Base-by-base conservation (phyloP, 2,888 invertebrate genomes). In the Hemistola chrysoprasaria region DNA sequence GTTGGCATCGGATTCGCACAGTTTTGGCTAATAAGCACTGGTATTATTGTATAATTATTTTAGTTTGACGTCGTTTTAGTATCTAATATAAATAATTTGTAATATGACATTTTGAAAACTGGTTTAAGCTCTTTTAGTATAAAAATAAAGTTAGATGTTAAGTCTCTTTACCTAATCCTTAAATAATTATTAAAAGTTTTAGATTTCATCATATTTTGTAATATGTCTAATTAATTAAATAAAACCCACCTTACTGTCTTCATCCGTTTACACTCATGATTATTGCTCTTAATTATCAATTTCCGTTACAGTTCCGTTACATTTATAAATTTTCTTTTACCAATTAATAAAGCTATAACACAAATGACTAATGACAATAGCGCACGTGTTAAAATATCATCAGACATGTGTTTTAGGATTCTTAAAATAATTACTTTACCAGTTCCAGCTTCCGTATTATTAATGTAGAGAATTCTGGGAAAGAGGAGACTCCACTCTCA, bases 371-470 rank as follows among this genome's bases (percentile, higher is more conserved):
- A 49, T 53, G 50, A 47, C 47, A 34, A 33, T 37, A 49, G 36
- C 50, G 51, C 53, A 49, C 45, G 52, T 42, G 32, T 45, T 31
- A 30, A 32, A 20, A 11, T 29, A 33, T 22, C 38, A 30, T 22
- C 11, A 3, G 23, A 51, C 59, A 61, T 60, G 48, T 62, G 62
- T 44, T 62, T 53, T 43, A 40, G 38, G 37, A 49, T 42, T 54
- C 55, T 49, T 52, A 46, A 51, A 46, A 53, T 63, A 63, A 60
- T 61, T 56, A 52, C 31, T 47, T 32, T 58, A 53, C 50, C n/a
- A n/a, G n/a, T 16, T 3, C 16, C 47, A 65, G 65, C 69, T 73
- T 72, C 74, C 71, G 70, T 59, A 56, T 59, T 61, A 61, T 22
- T 21, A 31, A 52, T 10, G 24, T 35, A 32, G 29, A 50, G 47